Percentiles rank a stretch among this genome's conserved stretches.
These are phyloP conservation scores for Drosophila borealis DNA, from an alignment of 2,888 invertebrate genomes.

Conservation along the genomic window DNA sequence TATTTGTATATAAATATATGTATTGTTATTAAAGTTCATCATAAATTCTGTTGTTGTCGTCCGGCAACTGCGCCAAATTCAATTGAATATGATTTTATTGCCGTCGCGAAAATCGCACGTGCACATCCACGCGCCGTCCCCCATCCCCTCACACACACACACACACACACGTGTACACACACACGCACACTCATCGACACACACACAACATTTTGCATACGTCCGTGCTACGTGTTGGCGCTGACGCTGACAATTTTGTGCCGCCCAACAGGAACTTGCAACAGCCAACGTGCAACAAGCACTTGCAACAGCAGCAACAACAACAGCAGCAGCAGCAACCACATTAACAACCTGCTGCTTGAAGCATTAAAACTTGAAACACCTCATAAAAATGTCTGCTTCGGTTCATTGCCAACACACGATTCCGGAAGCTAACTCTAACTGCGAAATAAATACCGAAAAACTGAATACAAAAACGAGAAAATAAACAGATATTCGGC, in stretches of 20 bases:
- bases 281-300: conserved; percentile 5
- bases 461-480: too few relatives aligned
- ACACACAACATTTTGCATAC: conserved; percentile 57
- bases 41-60: conserved; percentile 59
- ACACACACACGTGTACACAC: neutral
- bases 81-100: conserved; percentile 75
- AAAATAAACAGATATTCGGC: too few relatives aligned
- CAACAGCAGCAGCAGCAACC: conserved; percentile 12
- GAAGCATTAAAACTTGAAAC: conserved; percentile 8
- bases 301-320: conserved; percentile 6
- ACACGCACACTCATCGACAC: conserved; percentile 2
- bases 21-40: conserved; percentile 61
- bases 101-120: conserved; percentile 58
- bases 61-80: conserved; percentile 56
- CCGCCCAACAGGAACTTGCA: conserved; percentile 23
- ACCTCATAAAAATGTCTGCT: conserved; percentile 1
- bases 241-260: conserved; percentile 62
- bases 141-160: neutral
- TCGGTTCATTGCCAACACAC: neutral
- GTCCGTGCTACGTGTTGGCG: conserved; percentile 66
- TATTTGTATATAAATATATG: neutral
- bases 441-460: too few relatives aligned
- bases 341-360: conserved; percentile 19
- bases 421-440: too few relatives aligned
- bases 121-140: conserved; percentile 2